Conservation (phyloP, 2,113 vertebrate genomes). For the Hiodon tergisus region DNA sequence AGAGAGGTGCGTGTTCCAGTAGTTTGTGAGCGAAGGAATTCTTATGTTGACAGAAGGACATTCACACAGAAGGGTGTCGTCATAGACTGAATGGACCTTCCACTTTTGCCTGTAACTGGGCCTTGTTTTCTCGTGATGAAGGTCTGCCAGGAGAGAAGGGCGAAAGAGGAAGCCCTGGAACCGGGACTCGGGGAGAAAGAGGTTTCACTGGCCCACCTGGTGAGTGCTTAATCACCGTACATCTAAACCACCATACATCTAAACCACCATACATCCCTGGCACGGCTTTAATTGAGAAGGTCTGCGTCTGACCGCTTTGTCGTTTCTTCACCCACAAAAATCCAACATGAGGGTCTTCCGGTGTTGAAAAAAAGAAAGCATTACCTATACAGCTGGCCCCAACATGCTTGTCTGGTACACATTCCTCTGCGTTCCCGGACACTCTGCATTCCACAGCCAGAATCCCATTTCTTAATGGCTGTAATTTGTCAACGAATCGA, state of each 20-base stretch:
- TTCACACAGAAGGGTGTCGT: neutral
- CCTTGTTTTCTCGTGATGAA: constrained; percentile 37
- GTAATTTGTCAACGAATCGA: constrained; percentile 10
- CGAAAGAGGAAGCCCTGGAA: constrained; percentile 75
- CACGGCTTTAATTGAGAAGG: neutral
- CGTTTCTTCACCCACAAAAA: neutral
- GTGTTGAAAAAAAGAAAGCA: constrained; percentile 8
- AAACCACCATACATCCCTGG: neutral
- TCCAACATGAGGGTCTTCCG: neutral
- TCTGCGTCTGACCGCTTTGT: neutral
- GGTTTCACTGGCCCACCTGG: constrained; percentile 82
- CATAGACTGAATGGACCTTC: too few relatives aligned
- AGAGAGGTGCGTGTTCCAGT: constrained; percentile 72
- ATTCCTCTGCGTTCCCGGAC: neutral
- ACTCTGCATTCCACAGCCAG: constrained; percentile 7
- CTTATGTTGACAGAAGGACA: constrained; percentile 14
- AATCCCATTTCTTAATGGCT: constrained; percentile 1
- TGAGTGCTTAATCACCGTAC: constrained; percentile 43
- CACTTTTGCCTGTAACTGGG: neutral
- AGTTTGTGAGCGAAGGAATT: constrained; percentile 11
- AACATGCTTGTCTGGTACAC: constrained; percentile 13
- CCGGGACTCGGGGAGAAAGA: constrained; percentile 77
- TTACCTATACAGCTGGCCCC: constrained; percentile 26
- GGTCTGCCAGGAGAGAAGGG: constrained; percentile 90
- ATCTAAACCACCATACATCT: neutral